Conservation (phyloP, 2,888 invertebrate genomes). For the Leucoma salicis region DNA sequence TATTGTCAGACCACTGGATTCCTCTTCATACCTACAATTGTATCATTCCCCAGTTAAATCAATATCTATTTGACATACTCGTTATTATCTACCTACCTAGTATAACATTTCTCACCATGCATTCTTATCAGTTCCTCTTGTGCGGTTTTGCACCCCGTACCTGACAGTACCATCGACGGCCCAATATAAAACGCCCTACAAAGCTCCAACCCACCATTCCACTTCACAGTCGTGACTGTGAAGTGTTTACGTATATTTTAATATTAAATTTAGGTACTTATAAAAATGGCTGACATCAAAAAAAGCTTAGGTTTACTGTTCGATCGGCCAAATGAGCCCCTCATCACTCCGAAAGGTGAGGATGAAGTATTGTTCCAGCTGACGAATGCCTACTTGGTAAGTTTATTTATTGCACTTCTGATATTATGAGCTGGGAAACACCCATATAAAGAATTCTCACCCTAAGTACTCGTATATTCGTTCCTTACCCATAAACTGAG, state of each 20-base stretch:
- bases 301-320: conserved; percentile 70
- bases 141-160: conserved; percentile 48
- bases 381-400: conserved; percentile 83
- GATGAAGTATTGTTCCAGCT: conserved; percentile 83
- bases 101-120: conserved; percentile 23
- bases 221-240: conserved; percentile 70
- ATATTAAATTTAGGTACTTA: conserved; percentile 11
- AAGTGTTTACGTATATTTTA: conserved; percentile 48
- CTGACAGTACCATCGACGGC: not conserved
- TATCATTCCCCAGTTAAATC: too few relatives aligned
- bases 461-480: too few relatives aligned
- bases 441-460: too few relatives aligned
- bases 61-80: not conserved
- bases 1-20: too few relatives aligned
- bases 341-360: conserved; percentile 84
- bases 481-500: too few relatives aligned
- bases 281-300: conserved; percentile 48
- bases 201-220: conserved; percentile 39
- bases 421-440: too few relatives aligned
- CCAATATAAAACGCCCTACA: conserved; percentile 26
- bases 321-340: conserved; percentile 83
- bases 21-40: too few relatives aligned
- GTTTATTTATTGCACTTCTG: conserved; percentile 25
- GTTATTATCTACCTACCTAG: not conserved
- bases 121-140: conserved; percentile 37